These are phyloP conservation scores for Acestrorhynchus altus DNA, from an alignment of 2,797 vertebrate species.

Conservation along the genomic window DNA sequence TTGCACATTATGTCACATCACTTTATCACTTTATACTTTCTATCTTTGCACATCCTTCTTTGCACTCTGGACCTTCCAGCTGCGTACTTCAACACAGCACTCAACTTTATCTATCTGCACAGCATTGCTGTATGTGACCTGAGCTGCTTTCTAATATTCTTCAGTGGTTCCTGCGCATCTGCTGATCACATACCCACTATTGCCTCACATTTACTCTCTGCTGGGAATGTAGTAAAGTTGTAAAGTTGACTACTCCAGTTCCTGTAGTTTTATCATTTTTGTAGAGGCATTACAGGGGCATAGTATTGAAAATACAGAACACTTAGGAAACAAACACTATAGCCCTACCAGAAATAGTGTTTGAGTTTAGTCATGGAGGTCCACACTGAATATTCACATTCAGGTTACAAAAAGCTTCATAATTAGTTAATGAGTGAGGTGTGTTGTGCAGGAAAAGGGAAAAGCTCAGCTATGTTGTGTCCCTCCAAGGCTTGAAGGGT, in stretches of 20 bases:
- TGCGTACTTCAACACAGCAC: too few species aligned
- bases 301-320: neutral
- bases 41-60: too few species aligned
- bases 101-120: neutral
- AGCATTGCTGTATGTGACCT: neutral
- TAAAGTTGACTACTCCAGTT: neutral
- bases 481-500: too few species aligned
- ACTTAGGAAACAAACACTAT: neutral
- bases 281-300: neutral
- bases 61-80: too few species aligned
- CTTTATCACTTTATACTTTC: too few species aligned
- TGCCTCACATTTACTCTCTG: neutral
- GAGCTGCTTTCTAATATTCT: neutral
- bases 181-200: neutral
- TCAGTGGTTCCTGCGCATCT: neutral
- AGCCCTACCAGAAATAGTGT: neutral
- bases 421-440: neutral
- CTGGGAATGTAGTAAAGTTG: neutral
- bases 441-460: neutral
- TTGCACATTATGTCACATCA: too few species aligned
- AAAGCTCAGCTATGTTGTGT: neutral
- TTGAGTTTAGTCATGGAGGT: neutral
- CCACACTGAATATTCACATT: too few species aligned
- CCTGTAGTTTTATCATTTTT: neutral
- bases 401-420: too few species aligned